A percentile compares a stretch with the other conserved stretches of the same genome.
Conservation (phyloP, 2,113 vertebrate genomes). For the Pontoporia blainvillei region DNA sequence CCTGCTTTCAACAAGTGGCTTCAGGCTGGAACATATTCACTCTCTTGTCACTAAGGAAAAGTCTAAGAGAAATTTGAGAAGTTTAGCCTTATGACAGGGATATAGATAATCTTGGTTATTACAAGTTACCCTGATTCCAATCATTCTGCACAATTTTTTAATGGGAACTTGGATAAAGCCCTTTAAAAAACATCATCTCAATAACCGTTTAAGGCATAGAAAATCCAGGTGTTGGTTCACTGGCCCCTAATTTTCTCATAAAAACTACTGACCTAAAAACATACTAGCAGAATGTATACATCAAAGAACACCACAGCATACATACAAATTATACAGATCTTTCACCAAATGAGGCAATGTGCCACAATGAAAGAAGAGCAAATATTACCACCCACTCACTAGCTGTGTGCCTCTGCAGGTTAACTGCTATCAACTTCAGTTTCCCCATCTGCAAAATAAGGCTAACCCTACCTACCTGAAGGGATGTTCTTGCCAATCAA, state of each 20-base stretch:
- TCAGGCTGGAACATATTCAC: conserved; percentile 1
- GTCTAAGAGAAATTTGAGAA: conserved; percentile 9
- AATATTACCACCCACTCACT: neutral
- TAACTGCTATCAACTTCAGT: conserved; percentile 9
- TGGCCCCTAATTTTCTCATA: neutral
- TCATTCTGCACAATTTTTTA: neutral
- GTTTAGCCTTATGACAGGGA: neutral
- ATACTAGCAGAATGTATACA: neutral
- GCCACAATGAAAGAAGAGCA: neutral
- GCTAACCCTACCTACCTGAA: neutral
- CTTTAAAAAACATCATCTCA: conserved; percentile 2
- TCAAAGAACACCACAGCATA: neutral
- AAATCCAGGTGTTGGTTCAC: neutral
- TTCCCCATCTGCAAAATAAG: neutral
- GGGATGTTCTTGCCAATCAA: neutral
- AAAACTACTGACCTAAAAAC: neutral
- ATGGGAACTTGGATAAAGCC: neutral
- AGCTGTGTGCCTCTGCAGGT: neutral
- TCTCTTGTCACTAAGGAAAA: conserved; percentile 25
- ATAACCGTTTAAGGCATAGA: neutral
- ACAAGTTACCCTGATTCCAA: conserved; percentile 24
- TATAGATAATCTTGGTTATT: neutral
- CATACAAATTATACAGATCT: neutral
- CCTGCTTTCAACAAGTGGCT: conserved; percentile 13
- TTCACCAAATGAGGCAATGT: neutral